Evolutionary conservation across 2,113 vertebrate genomes (phyloP).

Genomic region (Hydrochoerus hydrochaeris): DNA sequence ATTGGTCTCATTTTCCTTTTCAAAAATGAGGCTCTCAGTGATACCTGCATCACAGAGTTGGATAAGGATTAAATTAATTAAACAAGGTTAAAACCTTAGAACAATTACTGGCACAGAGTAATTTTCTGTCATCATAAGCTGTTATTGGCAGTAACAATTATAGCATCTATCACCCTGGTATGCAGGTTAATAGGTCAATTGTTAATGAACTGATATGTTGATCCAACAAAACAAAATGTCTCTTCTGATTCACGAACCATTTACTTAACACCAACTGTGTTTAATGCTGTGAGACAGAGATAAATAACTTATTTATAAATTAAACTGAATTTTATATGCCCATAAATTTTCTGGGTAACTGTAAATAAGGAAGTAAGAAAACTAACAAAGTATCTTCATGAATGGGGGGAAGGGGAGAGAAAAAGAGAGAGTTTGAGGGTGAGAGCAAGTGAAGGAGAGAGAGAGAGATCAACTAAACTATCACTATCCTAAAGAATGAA

Average conservation of each 20-base stretch:
- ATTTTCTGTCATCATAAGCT: not conserved
- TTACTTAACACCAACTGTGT: constrained; percentile 1
- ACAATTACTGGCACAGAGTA: not conserved
- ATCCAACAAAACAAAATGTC: not conserved
- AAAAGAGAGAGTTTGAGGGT: not conserved
- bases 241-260: not conserved
- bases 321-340: not conserved
- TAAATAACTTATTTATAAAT: not conserved
- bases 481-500: not conserved
- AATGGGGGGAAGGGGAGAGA: not conserved
- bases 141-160: not conserved
- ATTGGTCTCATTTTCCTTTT: not conserved
- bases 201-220: not conserved
- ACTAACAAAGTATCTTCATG: not conserved
- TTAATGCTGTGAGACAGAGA: not conserved
- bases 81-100: not conserved
- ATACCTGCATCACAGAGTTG: not conserved
- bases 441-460: not conserved
- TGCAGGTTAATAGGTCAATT: not conserved
- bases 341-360: not conserved
- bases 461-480: not conserved
- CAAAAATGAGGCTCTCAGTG: not conserved
- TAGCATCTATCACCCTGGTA: not conserved
- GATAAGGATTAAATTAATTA: not conserved
- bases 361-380: not conserved